phyloP scores from a whole-genome alignment of 1,140 invertebrate genomes.

The Heliconius melpomene region DNA sequence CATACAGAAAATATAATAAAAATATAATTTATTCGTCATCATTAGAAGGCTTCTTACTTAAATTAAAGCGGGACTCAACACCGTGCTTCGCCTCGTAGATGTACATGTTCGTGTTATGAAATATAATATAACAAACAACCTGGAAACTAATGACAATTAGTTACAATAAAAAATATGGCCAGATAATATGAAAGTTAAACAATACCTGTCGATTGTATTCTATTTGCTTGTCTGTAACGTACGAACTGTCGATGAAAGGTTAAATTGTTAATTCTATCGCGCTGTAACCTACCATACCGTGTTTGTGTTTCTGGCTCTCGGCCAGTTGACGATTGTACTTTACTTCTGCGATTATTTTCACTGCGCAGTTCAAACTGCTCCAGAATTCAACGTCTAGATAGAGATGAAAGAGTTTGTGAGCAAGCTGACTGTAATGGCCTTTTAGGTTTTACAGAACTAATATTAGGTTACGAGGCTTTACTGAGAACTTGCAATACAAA shows the following conservation, averaged over 20 bases:
- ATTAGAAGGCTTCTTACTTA: too few relatives aligned
- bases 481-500: too few relatives aligned
- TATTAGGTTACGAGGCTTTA: too few relatives aligned
- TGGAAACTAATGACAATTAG: too few relatives aligned
- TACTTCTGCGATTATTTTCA: conserved; percentile 62
- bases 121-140: too few relatives aligned
- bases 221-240: conserved; percentile 18
- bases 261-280: conserved; percentile 61
- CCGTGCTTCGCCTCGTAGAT: too few relatives aligned
- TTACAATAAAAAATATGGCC: neutral
- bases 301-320: conserved; percentile 47
- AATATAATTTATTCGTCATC: too few relatives aligned
- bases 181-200: neutral
- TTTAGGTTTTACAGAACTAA: too few relatives aligned
- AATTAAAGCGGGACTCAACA: too few relatives aligned
- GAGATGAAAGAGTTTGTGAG: conserved; percentile 67
- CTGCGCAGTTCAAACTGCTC: conserved; percentile 48
- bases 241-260: conserved; percentile 37
- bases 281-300: conserved; percentile 55
- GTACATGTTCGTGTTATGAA: too few relatives aligned
- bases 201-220: conserved; percentile 21
- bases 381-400: conserved; percentile 56
- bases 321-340: conserved; percentile 62
- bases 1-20: too few relatives aligned
- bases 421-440: conserved; percentile 54